A percentile compares a stretch with the other conserved stretches of the same genome.
phyloP scores from a whole-genome alignment of 1,140 invertebrate genomes.

The Dermatophagoides farinae region DNA sequence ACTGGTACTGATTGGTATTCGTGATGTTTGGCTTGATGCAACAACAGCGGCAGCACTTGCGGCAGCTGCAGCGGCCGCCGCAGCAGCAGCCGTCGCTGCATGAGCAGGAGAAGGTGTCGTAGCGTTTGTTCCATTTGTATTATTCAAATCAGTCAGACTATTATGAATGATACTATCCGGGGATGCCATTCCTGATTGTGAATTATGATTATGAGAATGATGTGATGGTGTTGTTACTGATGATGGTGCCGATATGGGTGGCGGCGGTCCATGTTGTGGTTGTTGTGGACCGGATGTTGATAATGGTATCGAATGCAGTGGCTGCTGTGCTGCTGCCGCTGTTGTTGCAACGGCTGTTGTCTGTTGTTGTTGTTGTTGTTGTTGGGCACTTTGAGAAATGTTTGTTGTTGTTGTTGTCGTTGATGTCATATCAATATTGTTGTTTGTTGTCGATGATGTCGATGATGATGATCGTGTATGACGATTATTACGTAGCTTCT shows the following conservation, averaged over 20 bases:
- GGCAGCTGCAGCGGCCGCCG: slow-evolving; percentile 8
- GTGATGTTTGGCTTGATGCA: slow-evolving; percentile 16
- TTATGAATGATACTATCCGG: not conserved
- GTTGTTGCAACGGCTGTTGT: no score
- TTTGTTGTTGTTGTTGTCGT: not conserved
- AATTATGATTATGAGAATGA: not conserved
- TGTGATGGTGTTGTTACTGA: not conserved
- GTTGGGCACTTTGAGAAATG: not conserved
- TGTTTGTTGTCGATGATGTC: not conserved
- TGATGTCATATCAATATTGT: not conserved
- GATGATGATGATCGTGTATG: slow-evolving; percentile 10
- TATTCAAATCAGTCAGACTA: not conserved
- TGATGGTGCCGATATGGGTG: no score
- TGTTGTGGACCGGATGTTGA: not conserved
- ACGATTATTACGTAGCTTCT: slow-evolving; percentile 46
- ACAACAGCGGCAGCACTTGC: slow-evolving; percentile 19
- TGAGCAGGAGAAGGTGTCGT: not conserved
- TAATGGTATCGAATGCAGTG: not conserved
- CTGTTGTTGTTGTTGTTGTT: not conserved
- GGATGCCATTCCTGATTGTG: not conserved
- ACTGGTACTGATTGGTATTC: slow-evolving; percentile 25
- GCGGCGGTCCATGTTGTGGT: not conserved
- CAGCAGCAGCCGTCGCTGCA: slow-evolving; percentile 4
- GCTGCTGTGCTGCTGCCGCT: not conserved
- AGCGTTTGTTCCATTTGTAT: not conserved